A percentile compares a stretch with the other conserved stretches of the same genome.
Conservation (phyloP, 2,888 invertebrate genomes). For the Trachelus stipa region DNA sequence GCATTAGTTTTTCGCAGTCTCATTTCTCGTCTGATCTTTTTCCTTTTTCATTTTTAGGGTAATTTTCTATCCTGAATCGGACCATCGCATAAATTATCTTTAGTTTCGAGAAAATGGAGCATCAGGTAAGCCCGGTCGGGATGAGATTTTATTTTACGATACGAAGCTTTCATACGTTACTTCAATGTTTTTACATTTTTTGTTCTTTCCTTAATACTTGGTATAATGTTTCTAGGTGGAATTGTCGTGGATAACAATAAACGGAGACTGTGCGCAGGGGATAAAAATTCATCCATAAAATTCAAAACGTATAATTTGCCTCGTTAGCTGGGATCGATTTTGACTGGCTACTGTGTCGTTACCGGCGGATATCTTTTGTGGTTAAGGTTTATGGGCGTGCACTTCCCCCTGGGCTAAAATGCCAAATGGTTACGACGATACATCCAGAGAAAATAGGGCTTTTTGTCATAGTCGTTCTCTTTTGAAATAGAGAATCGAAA, state of each 20-base stretch:
- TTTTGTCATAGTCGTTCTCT: not conserved
- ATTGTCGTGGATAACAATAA: not conserved
- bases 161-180: not conserved
- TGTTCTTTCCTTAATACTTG: not conserved
- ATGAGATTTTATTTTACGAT: not conserved
- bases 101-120: not conserved
- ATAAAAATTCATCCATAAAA: not conserved
- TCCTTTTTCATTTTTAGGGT: not conserved
- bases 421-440: constrained; percentile 61
- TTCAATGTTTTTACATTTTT: not conserved
- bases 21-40: not conserved
- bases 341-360: constrained; percentile 63
- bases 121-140: not conserved
- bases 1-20: not conserved
- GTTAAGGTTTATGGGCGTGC: constrained; percentile 60
- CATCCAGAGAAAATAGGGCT: not conserved
- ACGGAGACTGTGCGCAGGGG: not conserved
- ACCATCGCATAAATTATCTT: constrained; percentile 1
- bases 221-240: not conserved
- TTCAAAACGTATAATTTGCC: constrained; percentile 61
- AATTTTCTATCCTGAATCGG: not conserved
- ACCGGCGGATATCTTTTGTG: constrained; percentile 65
- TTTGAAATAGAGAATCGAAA: constrained; percentile 5
- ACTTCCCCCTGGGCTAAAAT: constrained; percentile 58
- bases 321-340: constrained; percentile 58